Percentiles rank a stretch among this genome's conserved stretches.
These are phyloP conservation scores for Mimachlamys varia DNA, from an alignment of 2,888 invertebrate genomes.

Conservation along the genomic window DNA sequence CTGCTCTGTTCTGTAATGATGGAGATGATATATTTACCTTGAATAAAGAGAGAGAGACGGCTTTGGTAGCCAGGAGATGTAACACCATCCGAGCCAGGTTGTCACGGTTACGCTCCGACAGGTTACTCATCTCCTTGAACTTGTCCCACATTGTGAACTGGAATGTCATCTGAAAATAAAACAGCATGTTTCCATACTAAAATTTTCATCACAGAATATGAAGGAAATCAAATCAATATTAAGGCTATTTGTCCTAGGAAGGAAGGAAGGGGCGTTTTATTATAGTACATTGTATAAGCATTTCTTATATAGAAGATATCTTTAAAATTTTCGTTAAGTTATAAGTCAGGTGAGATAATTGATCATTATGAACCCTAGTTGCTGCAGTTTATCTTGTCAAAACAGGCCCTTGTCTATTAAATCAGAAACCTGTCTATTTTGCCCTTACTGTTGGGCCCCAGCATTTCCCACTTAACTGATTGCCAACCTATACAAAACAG, in stretches of 20 bases:
- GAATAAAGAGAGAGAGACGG: slow-evolving; percentile 90
- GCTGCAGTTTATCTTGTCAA: too few species aligned
- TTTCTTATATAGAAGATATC: too few species aligned
- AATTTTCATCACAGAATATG: not conserved
- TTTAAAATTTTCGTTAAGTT: too few species aligned
- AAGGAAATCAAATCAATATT: not conserved
- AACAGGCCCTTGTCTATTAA: too few species aligned
- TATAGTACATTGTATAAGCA: too few species aligned
- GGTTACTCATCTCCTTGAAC: slow-evolving; percentile 89
- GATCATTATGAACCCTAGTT: too few species aligned
- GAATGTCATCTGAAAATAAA: slow-evolving; percentile 87
- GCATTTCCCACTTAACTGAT: too few species aligned
- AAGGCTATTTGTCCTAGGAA: not conserved
- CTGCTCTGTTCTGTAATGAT: not conserved
- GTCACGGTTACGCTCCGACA: slow-evolving; percentile 85
- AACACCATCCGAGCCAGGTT: slow-evolving; percentile 91
- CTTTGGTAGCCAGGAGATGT: slow-evolving; percentile 90
- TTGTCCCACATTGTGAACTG: slow-evolving; percentile 96
- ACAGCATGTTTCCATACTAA: not conserved
- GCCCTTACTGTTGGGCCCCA: too few species aligned
- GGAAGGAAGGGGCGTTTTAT: too few species aligned
- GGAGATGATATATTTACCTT: slow-evolving; percentile 86
- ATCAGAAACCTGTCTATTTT: too few species aligned
- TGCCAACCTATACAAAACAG: too few species aligned
- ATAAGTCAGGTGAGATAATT: too few species aligned